Evolutionary conservation across 2,888 invertebrate species (phyloP).

Genomic region (Loripinus fragilis): DNA sequence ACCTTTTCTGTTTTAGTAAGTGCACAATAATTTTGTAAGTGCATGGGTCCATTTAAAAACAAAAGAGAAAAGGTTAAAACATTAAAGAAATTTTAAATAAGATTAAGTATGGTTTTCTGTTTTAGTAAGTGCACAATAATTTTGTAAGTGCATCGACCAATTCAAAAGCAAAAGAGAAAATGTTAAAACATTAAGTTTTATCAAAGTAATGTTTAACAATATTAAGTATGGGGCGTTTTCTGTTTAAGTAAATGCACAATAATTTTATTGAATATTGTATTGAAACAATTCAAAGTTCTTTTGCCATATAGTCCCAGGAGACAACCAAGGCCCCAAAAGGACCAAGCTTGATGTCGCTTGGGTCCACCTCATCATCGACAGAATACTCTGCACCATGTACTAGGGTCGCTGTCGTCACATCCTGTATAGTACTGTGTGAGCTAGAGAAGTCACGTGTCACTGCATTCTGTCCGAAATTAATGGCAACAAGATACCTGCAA

Average conservation of each 20-base stretch:
- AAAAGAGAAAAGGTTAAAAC: too few relatives aligned
- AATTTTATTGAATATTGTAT: neutral
- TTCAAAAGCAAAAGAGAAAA: neutral
- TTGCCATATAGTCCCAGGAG: constrained; percentile 77
- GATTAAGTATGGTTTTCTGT: too few relatives aligned
- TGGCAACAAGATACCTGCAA: constrained; percentile 76
- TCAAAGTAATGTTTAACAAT: too few relatives aligned
- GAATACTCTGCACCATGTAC: constrained; percentile 58
- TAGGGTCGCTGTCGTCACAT: constrained; percentile 64
- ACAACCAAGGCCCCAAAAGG: constrained; percentile 77
- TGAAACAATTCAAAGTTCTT: constrained; percentile 63
- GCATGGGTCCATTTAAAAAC: too few relatives aligned
- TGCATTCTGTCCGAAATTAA: constrained; percentile 73
- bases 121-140: too few relatives aligned
- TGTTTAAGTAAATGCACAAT: neutral
- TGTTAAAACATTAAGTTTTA: neutral
- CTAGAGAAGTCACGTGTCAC: constrained; percentile 68
- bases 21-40: neutral
- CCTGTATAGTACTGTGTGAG: constrained; percentile 65
- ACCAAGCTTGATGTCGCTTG: constrained; percentile 62
- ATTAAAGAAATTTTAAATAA: too few relatives aligned
- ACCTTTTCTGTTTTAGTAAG: neutral
- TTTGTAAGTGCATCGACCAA: neutral
- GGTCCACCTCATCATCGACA: constrained; percentile 61
- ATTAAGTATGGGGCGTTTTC: too few relatives aligned